These are phyloP conservation scores for Yponomeuta plumbellus DNA, from an alignment of 2,888 invertebrate genomes.

Conservation along the genomic window DNA sequence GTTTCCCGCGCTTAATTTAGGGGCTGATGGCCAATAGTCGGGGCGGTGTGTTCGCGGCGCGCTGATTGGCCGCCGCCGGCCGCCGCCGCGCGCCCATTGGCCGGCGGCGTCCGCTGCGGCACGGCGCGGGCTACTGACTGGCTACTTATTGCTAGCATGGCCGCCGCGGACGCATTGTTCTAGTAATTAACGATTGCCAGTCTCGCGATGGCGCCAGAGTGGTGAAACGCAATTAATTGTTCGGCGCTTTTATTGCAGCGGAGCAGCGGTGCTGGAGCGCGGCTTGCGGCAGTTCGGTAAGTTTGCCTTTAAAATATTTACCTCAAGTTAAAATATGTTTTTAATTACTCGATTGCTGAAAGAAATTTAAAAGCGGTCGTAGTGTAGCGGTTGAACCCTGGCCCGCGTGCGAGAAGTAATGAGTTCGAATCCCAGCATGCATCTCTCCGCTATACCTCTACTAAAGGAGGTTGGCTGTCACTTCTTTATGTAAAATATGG, in stretches of 20 bases:
- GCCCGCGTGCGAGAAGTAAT: too few relatives aligned
- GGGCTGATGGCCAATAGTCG: conserved; percentile 44
- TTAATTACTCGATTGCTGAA: too few relatives aligned
- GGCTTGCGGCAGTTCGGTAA: not conserved
- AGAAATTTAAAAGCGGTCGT: too few relatives aligned
- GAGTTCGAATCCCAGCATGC: too few relatives aligned
- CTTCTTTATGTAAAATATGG: too few relatives aligned
- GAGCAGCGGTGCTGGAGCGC: not conserved
- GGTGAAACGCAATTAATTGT: not conserved
- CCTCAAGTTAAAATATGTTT: not conserved
- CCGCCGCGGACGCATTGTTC: conserved; percentile 23
- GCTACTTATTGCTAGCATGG: not conserved
- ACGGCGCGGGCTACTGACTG: not conserved
- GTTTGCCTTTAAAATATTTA: not conserved
- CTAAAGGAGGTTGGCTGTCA: too few relatives aligned
- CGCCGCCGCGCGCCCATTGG: conserved; percentile 50
- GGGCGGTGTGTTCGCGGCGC: conserved; percentile 34
- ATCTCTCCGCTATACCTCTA: too few relatives aligned
- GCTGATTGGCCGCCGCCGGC: conserved; percentile 48
- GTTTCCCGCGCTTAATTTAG: conserved; percentile 42
- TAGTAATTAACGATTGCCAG: conserved; percentile 8
- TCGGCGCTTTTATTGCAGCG: not conserved
- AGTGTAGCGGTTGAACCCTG: too few relatives aligned
- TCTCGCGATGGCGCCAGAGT: conserved; percentile 1
- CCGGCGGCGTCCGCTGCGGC: conserved; percentile 22